Evolutionary conservation across 2,113 vertebrate genomes (phyloP), one percentile per base, ranked within the genome.

Genomic region (Sprattus sprattus): DNA sequence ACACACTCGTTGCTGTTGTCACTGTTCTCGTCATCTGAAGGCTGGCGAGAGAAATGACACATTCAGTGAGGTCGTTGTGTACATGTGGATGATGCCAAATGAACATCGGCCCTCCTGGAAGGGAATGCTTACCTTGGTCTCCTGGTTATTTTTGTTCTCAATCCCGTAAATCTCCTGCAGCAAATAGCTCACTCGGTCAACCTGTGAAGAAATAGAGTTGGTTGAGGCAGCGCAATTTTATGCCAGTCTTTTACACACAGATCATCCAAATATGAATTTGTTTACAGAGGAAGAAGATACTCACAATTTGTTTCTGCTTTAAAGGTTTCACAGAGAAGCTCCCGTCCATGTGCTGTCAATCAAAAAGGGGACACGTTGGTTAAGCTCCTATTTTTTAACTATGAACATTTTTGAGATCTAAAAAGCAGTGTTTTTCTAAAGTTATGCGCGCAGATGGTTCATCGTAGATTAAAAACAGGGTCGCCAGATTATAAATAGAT

Each of bases 151-250:
- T 91, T 99, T 99, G 92, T 99, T 99, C 93, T 99, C 99, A 0
- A 99, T 99, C 88, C 99, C 99, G 0, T 99, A 99, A 93, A 99
- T 99, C 94, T 99, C 99, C 95, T 99, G 99, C 5, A 99, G 94
- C 88, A 99, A 93, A 91, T 99, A 99, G 94, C 98, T 99, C 90
- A 99, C 98, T 22, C 98, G 96, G 90, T 99, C 98, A 90, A 99
- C 98, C 98, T 99, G 60, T 25, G 81, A 84, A 83, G 81, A 83
- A 83, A 81, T 16, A 83, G 2, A 85, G 44, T 15, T 18, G n/a
- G 22, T 82, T 50, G 11, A 46, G 1, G 7, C 46, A 82, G 8
- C 49, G 52, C 81, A 80, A 22, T 75, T 32, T 20, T 45, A 9
- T 75, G 64, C 20, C 10, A n/a, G 50, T 75, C 45, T 25, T 25